Evolutionary conservation across 2,797 vertebrate genomes (phyloP), one percentile per base, ranked within the genome.

Genomic region (Darevskia mixta): DNA sequence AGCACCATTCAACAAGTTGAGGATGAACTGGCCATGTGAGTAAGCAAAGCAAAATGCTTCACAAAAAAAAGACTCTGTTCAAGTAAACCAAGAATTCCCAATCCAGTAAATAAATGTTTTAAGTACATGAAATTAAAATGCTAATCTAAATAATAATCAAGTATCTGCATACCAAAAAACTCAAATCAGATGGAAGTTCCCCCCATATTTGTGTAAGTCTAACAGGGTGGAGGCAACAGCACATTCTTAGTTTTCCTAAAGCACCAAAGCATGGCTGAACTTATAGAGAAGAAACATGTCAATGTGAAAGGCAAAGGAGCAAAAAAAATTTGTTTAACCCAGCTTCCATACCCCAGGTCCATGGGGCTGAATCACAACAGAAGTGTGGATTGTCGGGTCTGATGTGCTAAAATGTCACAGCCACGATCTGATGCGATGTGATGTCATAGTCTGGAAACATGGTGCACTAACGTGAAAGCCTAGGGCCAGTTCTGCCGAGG

Each of bases 1-100:
- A 82, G 20, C 4, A 87, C 89, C 35, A 4, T 32, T 86, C 45
- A 82, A n/a, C 43, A 58, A 41, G 61, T 35, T 92, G 88, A 92
- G 89, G 83, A 84, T 43, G 2, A 86, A 69, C 0, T 0, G 35
- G 82, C 8, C 76, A 15, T 5, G 0, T 72, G 83, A 84, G 43
- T 3, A 76, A 49, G 23, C 6, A 82, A 64, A 82, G 8, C 58
- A 9, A 80, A 84, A 49, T 13, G 90, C 67, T 64, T 25, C 27
- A 71, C 45, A 71, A 45, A 25, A 35, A 5, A 2, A 64, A 64
- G 20, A 35, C 55, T 64, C 79, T 80, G n/a, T 38, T 55, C 2
- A 13, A 76, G 32, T 15, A 69, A 15, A 83, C 3, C 64, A 77
- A 29, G 1, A 73, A 20, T 73, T 45, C n/a, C 58, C 35, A 13